Percentiles rank a stretch among this genome's conserved stretches.
Conservation (phyloP, 2,797 vertebrate species). For the Menidia menidia region DNA sequence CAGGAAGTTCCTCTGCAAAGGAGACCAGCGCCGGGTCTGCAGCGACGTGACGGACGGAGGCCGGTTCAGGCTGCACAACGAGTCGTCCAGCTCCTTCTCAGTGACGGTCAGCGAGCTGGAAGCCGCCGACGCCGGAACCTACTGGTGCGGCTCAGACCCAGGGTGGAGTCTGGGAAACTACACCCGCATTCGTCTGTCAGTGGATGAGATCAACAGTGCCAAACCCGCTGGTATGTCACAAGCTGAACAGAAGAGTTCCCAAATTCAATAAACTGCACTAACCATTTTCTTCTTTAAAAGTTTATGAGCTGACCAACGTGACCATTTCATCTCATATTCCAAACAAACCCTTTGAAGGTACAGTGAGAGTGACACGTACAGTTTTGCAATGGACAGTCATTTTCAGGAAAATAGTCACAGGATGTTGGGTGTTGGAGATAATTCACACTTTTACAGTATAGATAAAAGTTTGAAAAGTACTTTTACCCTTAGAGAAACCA, state of each 20-base stretch:
- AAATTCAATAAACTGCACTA: not conserved
- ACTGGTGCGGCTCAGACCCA: conserved; percentile 58
- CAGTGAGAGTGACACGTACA: too few species aligned
- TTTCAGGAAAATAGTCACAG: not conserved
- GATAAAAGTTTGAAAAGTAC: too few species aligned
- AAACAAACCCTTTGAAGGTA: not conserved
- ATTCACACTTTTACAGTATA: too few species aligned
- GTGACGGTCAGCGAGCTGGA: conserved; percentile 49
- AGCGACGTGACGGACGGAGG: not conserved
- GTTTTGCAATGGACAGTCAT: too few species aligned
- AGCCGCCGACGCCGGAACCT: conserved; percentile 61
- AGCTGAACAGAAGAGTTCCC: not conserved
- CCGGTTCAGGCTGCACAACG: conserved; percentile 46
- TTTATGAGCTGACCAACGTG: not conserved
- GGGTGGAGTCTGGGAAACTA: conserved; percentile 17
- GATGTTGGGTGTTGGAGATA: too few species aligned
- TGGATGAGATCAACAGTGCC: conserved; percentile 23
- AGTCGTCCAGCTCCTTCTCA: conserved; percentile 37
- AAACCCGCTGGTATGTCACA: not conserved
- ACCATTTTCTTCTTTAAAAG: not conserved
- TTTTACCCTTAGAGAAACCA: too few species aligned
- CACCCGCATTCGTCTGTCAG: conserved; percentile 43
- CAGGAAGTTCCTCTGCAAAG: conserved; percentile 62
- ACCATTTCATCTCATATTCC: not conserved
- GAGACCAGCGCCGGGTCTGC: conserved; percentile 14